Evolutionary conservation across 2,888 invertebrate genomes (phyloP).

Genomic region (Cheilosia variabilis): DNA sequence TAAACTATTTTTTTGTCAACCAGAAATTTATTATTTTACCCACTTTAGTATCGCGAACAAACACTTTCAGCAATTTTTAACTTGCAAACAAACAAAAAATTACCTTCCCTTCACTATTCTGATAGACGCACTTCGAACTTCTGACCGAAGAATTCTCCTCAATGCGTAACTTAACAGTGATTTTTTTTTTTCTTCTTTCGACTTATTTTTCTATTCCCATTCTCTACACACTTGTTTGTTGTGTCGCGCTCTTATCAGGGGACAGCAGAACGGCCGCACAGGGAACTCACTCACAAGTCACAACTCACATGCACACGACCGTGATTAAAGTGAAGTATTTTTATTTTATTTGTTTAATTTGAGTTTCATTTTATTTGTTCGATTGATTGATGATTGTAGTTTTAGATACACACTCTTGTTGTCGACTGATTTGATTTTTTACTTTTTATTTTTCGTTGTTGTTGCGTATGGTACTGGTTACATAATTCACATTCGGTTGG

Average conservation of each 20-base stretch:
- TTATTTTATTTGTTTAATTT: slow-evolving; percentile 47
- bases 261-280: slow-evolving; percentile 28
- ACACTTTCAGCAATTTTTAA: slow-evolving; percentile 26
- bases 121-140: slow-evolving; percentile 62
- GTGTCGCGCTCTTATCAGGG: slow-evolving; percentile 58
- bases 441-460: neutral
- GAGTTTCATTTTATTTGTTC: slow-evolving; percentile 65
- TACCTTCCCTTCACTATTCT: slow-evolving; percentile 15
- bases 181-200: slow-evolving; percentile 22
- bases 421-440: slow-evolving; percentile 29
- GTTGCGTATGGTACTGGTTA: slow-evolving; percentile 24
- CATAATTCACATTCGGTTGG: slow-evolving; percentile 45
- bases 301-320: slow-evolving; percentile 38
- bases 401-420: slow-evolving; percentile 47
- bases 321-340: slow-evolving; percentile 59
- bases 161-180: slow-evolving; percentile 34
- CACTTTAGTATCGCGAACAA: neutral
- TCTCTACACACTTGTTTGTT: slow-evolving; percentile 23
- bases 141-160: slow-evolving; percentile 43
- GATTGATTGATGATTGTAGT: slow-evolving; percentile 58
- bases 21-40: too few species aligned
- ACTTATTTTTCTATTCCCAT: slow-evolving; percentile 43
- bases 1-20: too few species aligned
- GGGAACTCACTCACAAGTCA: slow-evolving; percentile 37
- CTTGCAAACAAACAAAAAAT: neutral